Percentiles rank a stretch among this genome's conserved stretches.
These are phyloP conservation scores for Atta texana DNA, from an alignment of 1,140 invertebrate genomes.

Conservation along the genomic window DNA sequence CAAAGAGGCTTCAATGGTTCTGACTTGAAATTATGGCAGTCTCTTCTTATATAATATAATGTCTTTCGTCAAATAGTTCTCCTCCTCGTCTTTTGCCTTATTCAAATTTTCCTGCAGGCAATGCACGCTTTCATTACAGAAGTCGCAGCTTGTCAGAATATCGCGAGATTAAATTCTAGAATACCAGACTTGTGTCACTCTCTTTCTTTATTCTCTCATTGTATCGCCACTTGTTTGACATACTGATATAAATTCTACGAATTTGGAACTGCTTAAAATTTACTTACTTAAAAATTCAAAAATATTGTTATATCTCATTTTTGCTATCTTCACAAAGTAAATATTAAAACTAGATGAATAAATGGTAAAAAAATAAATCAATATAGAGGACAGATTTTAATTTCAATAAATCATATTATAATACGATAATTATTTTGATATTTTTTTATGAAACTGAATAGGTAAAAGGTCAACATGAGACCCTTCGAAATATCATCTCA, in stretches of 20 bases:
- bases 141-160: slow-evolving; percentile 26
- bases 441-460: neutral
- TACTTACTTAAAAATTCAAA: neutral
- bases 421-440: neutral
- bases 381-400: neutral
- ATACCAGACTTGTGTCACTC: neutral
- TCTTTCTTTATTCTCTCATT: neutral
- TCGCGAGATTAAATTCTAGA: slow-evolving; percentile 39
- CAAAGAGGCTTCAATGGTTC: neutral
- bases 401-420: slow-evolving; percentile 4
- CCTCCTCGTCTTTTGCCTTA: slow-evolving; percentile 13
- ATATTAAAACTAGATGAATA: neutral
- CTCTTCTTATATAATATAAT: slow-evolving; percentile 26
- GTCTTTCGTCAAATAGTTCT: slow-evolving; percentile 16
- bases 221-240: neutral
- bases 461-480: neutral
- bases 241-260: neutral
- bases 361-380: neutral
- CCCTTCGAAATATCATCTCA: neutral
- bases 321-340: neutral
- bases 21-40: slow-evolving; percentile 22
- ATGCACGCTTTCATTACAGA: slow-evolving; percentile 41
- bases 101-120: slow-evolving; percentile 20
- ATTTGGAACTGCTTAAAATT: neutral
- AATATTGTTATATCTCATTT: neutral